A percentile compares a stretch with the other conserved stretches of the same genome.
Evolutionary conservation across 2,797 vertebrate species (phyloP).

Genomic region (Allobates femoralis): DNA sequence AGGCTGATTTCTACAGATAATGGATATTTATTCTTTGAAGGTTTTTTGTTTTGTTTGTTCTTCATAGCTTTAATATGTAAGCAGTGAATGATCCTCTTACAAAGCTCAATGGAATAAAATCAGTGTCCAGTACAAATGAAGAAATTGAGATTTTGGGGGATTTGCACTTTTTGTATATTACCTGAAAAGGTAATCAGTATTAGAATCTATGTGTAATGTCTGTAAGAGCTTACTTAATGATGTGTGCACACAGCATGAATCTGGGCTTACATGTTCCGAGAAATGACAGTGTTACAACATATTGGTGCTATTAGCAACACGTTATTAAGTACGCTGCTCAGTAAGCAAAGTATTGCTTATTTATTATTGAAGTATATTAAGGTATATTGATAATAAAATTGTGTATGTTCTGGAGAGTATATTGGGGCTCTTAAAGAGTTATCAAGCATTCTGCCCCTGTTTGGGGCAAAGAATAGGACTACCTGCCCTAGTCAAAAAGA

Average conservation of each 20-base stretch:
- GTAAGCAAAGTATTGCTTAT: constrained; percentile 10
- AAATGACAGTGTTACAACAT: background rate
- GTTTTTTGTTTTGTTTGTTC: constrained; percentile 26
- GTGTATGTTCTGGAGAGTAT: background rate
- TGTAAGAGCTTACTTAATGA: constrained; percentile 19
- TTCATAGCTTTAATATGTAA: constrained; percentile 41
- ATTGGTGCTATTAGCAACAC: constrained; percentile 1
- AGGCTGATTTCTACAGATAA: constrained; percentile 65
- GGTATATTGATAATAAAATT: background rate
- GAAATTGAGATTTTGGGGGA: constrained; percentile 41
- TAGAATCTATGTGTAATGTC: constrained; percentile 5
- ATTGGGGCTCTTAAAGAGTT: background rate
- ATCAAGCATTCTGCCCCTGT: background rate
- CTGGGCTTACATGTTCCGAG: background rate
- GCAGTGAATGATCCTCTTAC: background rate
- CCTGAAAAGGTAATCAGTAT: constrained; percentile 30
- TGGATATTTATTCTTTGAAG: constrained; percentile 54
- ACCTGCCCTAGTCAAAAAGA: background rate
- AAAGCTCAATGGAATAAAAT: constrained; percentile 5
- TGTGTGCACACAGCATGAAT: background rate
- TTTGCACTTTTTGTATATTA: constrained; percentile 1
- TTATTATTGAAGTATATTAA: constrained; percentile 12
- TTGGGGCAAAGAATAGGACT: background rate
- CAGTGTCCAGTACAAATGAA: background rate
- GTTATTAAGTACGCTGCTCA: constrained; percentile 12